Evolutionary conservation across 2,797 vertebrate genomes (phyloP).

Genomic region (Cichlasoma orientale): DNA sequence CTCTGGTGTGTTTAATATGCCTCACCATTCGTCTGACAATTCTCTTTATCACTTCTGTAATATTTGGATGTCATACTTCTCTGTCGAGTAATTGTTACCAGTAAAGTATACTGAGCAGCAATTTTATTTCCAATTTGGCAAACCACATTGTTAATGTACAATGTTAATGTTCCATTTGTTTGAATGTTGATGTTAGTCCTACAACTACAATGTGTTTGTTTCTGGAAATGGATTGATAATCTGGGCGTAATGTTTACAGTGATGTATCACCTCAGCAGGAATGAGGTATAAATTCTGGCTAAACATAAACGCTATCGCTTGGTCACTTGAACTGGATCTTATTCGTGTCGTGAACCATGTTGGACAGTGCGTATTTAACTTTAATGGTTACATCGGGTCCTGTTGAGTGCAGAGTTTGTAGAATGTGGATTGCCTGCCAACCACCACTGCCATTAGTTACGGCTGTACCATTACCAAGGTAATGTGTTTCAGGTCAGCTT

Average conservation of each 20-base stretch:
- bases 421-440: constrained; percentile 56
- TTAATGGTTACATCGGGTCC: constrained; percentile 36
- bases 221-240: background rate
- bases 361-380: constrained; percentile 64
- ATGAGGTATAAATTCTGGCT: background rate
- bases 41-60: background rate
- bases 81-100: background rate
- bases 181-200: background rate
- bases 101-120: background rate
- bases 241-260: constrained; percentile 12
- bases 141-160: background rate
- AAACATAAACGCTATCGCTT: constrained; percentile 42
- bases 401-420: constrained; percentile 47
- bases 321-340: constrained; percentile 47
- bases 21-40: background rate
- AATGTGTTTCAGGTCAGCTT: constrained; percentile 65
- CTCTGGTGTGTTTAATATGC: background rate
- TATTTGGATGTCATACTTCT: background rate
- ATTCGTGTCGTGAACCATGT: constrained; percentile 44
- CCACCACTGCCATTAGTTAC: constrained; percentile 57
- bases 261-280: constrained; percentile 17
- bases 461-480: constrained; percentile 48
- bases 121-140: background rate
- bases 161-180: background rate
- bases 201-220: background rate